Percentiles rank a stretch among this genome's conserved stretches.
Evolutionary conservation across 1,140 invertebrate genomes (phyloP).

Genomic region (Ceratoteleas bidentatus): DNA sequence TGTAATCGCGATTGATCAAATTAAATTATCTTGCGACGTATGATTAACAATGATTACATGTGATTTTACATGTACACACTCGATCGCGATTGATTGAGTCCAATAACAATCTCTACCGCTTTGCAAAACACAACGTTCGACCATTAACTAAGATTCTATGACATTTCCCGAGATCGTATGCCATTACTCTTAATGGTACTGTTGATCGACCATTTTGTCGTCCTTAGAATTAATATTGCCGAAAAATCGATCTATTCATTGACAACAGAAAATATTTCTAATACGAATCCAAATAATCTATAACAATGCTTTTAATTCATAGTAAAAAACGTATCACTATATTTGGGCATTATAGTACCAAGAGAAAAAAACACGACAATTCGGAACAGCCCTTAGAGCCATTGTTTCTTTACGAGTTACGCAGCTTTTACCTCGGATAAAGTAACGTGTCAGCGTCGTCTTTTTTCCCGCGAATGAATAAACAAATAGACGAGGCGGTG

Average conservation of each 20-base stretch:
- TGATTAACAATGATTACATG: constrained; percentile 48
- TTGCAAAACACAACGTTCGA: constrained; percentile 5
- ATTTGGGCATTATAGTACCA: no score
- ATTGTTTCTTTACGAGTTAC: no score
- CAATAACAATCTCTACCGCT: constrained; percentile 40
- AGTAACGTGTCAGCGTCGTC: no score
- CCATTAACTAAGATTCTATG: constrained; percentile 47
- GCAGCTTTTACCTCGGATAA: no score
- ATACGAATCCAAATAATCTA: no score
- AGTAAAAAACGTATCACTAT: no score
- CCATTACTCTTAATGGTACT: constrained; percentile 15
- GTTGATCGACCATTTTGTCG: constrained; percentile 35
- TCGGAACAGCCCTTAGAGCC: no score
- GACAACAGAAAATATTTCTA: no score
- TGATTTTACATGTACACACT: constrained; percentile 48
- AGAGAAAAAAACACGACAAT: no score
- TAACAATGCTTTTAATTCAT: no score
- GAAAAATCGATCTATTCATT: neutral
- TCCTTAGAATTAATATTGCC: constrained; percentile 4
- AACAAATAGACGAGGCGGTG: no score
- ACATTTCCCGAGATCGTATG: constrained; percentile 48
- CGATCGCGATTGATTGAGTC: constrained; percentile 38
- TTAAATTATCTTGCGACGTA: constrained; percentile 54
- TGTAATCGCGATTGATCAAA: constrained; percentile 52
- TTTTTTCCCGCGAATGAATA: no score